Evolutionary conservation across 2,797 vertebrate species (phyloP), one percentile per base, ranked within the genome.

Genomic region (Coregonus suidteri): DNA sequence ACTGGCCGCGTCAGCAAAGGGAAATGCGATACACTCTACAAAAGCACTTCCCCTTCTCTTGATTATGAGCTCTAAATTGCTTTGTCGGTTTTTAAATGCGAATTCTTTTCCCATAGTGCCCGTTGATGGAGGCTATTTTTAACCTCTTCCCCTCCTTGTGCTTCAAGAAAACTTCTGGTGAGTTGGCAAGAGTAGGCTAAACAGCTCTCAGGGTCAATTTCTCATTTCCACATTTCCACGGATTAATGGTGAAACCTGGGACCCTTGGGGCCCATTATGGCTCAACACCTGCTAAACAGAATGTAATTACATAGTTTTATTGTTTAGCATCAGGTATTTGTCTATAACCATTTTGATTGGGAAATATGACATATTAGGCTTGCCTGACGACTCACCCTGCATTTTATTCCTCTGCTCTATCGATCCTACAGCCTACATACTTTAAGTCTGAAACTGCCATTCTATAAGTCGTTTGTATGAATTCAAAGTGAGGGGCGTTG

Each of bases 61-160:
- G 89, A 93, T 93, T 91, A 91, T 90, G 88, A 88, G 81, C 85
- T 83, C 88, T 87, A 92, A 93, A 93, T 91, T 82, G 91, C 89
- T 92, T 92, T 93, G 91, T 92, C 85, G 90, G 89, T 89, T 83
- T 90, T 84, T 84, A 90, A 91, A 91, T 82, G 89, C 79, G 84
- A 84, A 76, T 62, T 83, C 80, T 89, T 88, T 89, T 90, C 90
- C 90, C 91, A 91, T 86, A 80, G 78, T 78, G 80, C 83, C 73
- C 51, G 78, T 80, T 88, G 88, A 90, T 88, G 86, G 86, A 56
- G 79, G 81, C 91, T 93, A 93, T 93, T 93, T 92, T 91, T 91
- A 91, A 88, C 79, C 65, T 78, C 71, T 81, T 91, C 81, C 87
- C 82, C 81, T 80, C 85, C 81, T 81, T 79, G 30, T 77, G 76